Conservation (phyloP, 2,888 invertebrate genomes). For the Agapetus fuscipes region DNA sequence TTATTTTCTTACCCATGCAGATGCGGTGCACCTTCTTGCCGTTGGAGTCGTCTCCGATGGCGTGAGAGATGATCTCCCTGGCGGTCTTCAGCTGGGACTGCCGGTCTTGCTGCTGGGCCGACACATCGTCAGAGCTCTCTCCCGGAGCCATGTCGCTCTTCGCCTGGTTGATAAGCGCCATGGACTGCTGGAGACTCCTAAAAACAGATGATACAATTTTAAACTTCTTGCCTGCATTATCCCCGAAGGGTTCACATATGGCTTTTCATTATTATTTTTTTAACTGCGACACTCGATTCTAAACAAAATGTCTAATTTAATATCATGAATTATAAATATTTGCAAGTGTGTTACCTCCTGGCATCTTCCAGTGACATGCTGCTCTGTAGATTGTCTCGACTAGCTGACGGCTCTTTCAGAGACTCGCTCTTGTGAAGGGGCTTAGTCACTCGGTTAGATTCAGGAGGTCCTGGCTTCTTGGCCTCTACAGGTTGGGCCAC, state of each 20-base stretch:
- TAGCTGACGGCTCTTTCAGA: constrained; percentile 35
- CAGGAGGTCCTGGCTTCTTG: constrained; percentile 12
- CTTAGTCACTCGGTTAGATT: constrained; percentile 14
- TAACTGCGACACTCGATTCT: constrained; percentile 7
- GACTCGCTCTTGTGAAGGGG: constrained; percentile 42
- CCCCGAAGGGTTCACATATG: not conserved
- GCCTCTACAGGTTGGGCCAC: constrained; percentile 3
- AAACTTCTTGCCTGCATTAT: too few relatives aligned
- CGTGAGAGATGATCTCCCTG: constrained; percentile 62
- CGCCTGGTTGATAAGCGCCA: constrained; percentile 49
- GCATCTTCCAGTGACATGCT: constrained; percentile 49
- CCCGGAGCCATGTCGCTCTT: constrained; percentile 34
- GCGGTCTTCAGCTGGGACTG: constrained; percentile 54
- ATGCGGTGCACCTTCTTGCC: constrained; percentile 21
- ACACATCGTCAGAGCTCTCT: constrained; percentile 46
- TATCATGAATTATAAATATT: too few relatives aligned
- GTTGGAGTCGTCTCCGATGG: constrained; percentile 37
- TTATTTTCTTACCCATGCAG: constrained; percentile 21
- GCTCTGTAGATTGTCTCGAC: constrained; percentile 30
- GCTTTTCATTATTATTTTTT: constrained; percentile 19
- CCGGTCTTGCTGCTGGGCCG: constrained; percentile 46
- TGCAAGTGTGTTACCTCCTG: too few relatives aligned
- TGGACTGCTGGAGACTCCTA: constrained; percentile 54
- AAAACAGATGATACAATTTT: constrained; percentile 14
- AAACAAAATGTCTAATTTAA: not conserved